Base-by-base conservation (phyloP, 2,888 invertebrate genomes). In the Lasioglossum morio region DNA sequence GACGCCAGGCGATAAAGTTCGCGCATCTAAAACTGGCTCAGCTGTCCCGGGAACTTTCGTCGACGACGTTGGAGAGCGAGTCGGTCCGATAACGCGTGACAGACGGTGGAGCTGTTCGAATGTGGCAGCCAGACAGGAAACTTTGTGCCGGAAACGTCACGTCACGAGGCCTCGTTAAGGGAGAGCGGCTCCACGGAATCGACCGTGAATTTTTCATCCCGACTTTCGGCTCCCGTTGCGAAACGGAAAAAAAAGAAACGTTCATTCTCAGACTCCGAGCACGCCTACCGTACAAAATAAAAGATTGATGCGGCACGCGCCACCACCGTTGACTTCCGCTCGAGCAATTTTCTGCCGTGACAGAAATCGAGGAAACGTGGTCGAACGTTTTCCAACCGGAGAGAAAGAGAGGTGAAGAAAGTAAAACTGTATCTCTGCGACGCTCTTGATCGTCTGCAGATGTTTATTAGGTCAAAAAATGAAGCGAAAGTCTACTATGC, bases 141-240 rank as follows among this genome's bases (percentile, higher is more conserved):
- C 30, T 81, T 81, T 14, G 80, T 80, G 60, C 72, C 72, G 78
- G 74, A 79, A 84, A 79, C 81, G 79, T 77, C 84, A 82, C 76
- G 84, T 79, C 84, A 53, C 53, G 78, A 48, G 66, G 79, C 76
- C 81, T 74, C 78, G 73, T 81, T 81, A 77, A 74, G 70, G 63
- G 43, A 77, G 43, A 75, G 72, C 70, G 66, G 60, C 14, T 60
- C 60, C 75, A 57, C 23, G 60, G 77, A 77, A 73, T 69, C 66
- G 57, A 19, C 23, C 75, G 63, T 78, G 84, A 83, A 86, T 86
- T 84, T 81, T 86, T 86, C 57, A 83, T 76, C 10, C 46, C 34
- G 60, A 12, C 37, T 48, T 53, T 37, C 66, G n/a, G 57, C 30
- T 60, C 60, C 37, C 37, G 30, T n/a, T 19, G 69, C 63, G 19